Base-by-base conservation (phyloP, 1,140 invertebrate genomes). In the Trichonephila inaurata region DNA sequence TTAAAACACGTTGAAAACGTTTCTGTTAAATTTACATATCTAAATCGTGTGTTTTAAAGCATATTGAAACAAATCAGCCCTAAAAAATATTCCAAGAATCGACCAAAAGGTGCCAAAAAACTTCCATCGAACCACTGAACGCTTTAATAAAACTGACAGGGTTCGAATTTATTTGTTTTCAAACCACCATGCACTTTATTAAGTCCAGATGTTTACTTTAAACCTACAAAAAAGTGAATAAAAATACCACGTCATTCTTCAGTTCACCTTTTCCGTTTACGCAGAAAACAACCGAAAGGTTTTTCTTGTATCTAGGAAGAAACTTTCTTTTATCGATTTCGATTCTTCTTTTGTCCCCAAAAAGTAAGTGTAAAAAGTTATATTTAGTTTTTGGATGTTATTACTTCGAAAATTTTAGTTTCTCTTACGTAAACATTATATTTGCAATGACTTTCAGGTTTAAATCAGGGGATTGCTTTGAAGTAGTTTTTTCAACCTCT, bases 191-290 rank as follows among this genome's bases (percentile, higher is more conserved):
- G 28, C 72, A 77, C 72, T 77, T 77, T 19, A 77, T 77, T 19
- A 77, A 77, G 72, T 77, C 72, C 12, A 77, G 72, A 40, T 77
- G 28, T 77, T 77, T 77, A 77, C 72, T 77, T 77, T 33, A 40
- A 33, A 77, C 72, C 28, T 33, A 77, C 28, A 77, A 40, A 40
- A 77, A 77, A 40, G 24, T 12, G 33, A 77, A 33, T 33, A 33
- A 33, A 77, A 40, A 77, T 18, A 40, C 28, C 72, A 77, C 18
- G 18, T 5, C 33, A 18, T 24, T 33, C 33, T 14, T 16, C 28
- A 77, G 72, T 19, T 18, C 72, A 77, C 14, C 16, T 33, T 24
- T 40, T 33, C 18, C 28, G 72, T 77, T 33, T 40, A 77, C 62
- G 14, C 18, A 77, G 28, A 77, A 33, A 12, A 33, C 28, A 12